These are phyloP conservation scores for Onthophagus sagittarius DNA, from an alignment of 2,888 invertebrate genomes.

Conservation along the genomic window DNA sequence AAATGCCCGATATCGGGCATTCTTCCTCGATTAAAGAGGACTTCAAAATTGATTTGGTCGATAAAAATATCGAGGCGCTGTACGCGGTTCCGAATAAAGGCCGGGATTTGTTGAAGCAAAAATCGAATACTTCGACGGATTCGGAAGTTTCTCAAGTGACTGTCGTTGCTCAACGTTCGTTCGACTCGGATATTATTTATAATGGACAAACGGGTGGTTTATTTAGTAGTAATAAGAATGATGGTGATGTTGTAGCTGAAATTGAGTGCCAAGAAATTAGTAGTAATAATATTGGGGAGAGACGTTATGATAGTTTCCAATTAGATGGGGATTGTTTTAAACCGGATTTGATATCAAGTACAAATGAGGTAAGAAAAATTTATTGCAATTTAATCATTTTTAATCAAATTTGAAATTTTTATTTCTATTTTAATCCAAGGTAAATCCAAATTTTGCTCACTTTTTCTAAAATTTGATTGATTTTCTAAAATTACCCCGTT, in stretches of 20 bases:
- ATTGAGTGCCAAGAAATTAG: constrained; percentile 43
- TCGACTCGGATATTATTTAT: constrained; percentile 46
- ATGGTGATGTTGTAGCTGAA: constrained; percentile 38
- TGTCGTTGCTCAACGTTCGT: constrained; percentile 41
- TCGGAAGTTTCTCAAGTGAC: constrained; percentile 43
- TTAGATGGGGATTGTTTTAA: constrained; percentile 7
- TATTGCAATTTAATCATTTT: no score
- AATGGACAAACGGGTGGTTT: constrained; percentile 37
- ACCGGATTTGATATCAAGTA: constrained; percentile 22
- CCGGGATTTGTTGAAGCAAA: constrained; percentile 48
- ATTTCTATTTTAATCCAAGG: not conserved
- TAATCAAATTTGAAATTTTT: not conserved
- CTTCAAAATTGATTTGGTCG: constrained; percentile 14
- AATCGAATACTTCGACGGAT: constrained; percentile 41
- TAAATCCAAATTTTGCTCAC: not conserved
- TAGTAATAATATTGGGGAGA: constrained; percentile 29
- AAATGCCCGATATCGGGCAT: constrained; percentile 1
- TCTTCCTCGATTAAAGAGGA: not conserved
- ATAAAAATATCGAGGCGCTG: constrained; percentile 39
- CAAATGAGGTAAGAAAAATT: constrained; percentile 19
- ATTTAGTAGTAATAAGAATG: constrained; percentile 35
- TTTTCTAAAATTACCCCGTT: no score
- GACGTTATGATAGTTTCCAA: constrained; percentile 14
- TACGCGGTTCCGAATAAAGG: constrained; percentile 43
- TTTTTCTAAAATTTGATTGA: no score